Percentiles rank a stretch among this genome's conserved stretches.
Conservation (phyloP, 2,797 vertebrate genomes). For the Alfaro cultratus region DNA sequence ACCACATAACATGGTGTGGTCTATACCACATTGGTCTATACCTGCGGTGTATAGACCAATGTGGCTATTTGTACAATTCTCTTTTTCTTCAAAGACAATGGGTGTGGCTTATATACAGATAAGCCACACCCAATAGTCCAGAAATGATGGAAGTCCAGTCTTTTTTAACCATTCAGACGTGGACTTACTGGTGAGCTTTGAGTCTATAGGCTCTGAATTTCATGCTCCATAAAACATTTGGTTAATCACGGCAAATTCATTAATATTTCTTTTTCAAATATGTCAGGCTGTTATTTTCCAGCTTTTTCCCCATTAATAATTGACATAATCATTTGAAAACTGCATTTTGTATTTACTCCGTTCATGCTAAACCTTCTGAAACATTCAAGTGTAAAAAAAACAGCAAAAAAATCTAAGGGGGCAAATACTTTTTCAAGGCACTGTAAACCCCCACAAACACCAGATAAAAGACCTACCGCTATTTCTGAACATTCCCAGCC, state of each 20-base stretch:
- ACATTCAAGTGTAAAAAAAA: neutral
- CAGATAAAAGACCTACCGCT: slow-evolving; percentile 76
- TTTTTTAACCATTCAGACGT: neutral
- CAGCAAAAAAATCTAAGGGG: neutral
- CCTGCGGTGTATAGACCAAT: too few relatives aligned
- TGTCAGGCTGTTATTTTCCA: neutral
- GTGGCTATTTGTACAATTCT: too few relatives aligned
- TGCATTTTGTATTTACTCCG: neutral
- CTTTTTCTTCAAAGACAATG: too few relatives aligned
- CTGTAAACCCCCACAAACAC: neutral
- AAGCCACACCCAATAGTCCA: too few relatives aligned
- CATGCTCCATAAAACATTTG: neutral
- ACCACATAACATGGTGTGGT: too few relatives aligned
- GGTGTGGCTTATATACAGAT: too few relatives aligned
- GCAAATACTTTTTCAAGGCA: neutral
- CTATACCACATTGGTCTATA: too few relatives aligned
- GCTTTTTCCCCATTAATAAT: neutral
- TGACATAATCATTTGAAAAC: neutral
- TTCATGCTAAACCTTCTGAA: neutral
- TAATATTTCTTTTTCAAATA: neutral
- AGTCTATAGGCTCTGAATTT: neutral
- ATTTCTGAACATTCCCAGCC: slow-evolving; percentile 87
- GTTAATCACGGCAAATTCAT: too few relatives aligned
- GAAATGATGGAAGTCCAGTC: neutral
- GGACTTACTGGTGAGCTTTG: neutral